Evolutionary conservation across 2,113 vertebrate genomes (phyloP).

Genomic region (Henicopernis longicauda): DNA sequence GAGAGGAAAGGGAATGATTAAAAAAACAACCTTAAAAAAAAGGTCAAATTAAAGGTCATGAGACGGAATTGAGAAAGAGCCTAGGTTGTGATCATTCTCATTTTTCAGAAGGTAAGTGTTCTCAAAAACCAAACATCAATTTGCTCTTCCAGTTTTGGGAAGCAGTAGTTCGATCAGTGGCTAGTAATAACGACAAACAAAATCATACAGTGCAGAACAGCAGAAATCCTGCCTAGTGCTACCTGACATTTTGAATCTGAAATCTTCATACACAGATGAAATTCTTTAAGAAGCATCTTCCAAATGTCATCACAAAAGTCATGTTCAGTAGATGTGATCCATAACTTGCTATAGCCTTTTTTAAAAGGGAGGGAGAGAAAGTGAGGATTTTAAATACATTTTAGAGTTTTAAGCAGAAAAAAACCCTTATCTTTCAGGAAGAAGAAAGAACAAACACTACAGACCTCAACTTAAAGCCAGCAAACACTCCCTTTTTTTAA

Average conservation of each 20-base stretch:
- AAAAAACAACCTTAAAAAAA: not conserved
- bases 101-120: not conserved
- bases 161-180: not conserved
- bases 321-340: not conserved
- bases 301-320: not conserved
- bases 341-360: not conserved
- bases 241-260: not conserved
- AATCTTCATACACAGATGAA: not conserved
- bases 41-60: not conserved
- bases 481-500: not conserved
- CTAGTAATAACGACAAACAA: not conserved
- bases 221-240: not conserved
- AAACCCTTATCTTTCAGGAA: not conserved
- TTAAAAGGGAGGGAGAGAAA: not conserved
- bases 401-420: not conserved
- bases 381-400: not conserved
- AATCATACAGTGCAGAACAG: not conserved
- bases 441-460: not conserved
- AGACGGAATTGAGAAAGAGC: not conserved
- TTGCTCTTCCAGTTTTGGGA: not conserved
- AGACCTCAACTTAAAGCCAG: not conserved
- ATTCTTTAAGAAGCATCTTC: not conserved
- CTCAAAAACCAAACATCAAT: not conserved
- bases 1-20: accelerated
- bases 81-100: accelerated